These are phyloP conservation scores for Apodemia duryi DNA, from an alignment of 2,888 invertebrate genomes.

Conservation along the genomic window DNA sequence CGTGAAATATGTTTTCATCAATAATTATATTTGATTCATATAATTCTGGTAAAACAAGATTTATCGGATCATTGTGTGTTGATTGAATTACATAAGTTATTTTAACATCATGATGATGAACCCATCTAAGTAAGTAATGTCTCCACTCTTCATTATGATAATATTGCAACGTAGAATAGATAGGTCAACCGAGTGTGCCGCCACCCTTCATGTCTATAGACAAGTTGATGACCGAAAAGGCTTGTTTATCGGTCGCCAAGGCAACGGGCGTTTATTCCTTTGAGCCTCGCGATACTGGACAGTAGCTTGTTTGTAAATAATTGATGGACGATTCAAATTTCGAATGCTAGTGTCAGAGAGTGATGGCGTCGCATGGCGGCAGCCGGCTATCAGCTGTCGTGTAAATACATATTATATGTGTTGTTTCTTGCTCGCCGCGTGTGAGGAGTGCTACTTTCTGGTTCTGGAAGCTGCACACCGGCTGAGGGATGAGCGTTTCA, in stretches of 20 bases:
- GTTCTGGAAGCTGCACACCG: conserved; percentile 28
- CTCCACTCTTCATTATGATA: neutral
- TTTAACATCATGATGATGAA: no score
- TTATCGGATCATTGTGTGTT: no score
- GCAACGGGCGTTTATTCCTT: conserved; percentile 36
- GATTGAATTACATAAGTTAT: no score
- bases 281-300: neutral
- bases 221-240: conserved; percentile 41
- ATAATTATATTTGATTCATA: no score
- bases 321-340: conserved; percentile 21
- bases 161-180: conserved; percentile 12
- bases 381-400: conserved; percentile 6
- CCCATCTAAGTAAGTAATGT: no score
- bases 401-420: conserved; percentile 43
- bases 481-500: conserved; percentile 54
- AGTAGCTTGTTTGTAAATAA: conserved; percentile 8
- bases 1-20: no score
- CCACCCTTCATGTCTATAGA: conserved; percentile 18
- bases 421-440: conserved; percentile 48
- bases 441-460: conserved; percentile 48
- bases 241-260: conserved; percentile 47
- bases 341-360: conserved; percentile 22
- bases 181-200: neutral
- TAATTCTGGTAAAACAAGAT: no score
- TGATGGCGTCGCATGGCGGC: conserved; percentile 6